phyloP scores from a whole-genome alignment of 2,888 invertebrate species.

The Calliphora vomitoria region DNA sequence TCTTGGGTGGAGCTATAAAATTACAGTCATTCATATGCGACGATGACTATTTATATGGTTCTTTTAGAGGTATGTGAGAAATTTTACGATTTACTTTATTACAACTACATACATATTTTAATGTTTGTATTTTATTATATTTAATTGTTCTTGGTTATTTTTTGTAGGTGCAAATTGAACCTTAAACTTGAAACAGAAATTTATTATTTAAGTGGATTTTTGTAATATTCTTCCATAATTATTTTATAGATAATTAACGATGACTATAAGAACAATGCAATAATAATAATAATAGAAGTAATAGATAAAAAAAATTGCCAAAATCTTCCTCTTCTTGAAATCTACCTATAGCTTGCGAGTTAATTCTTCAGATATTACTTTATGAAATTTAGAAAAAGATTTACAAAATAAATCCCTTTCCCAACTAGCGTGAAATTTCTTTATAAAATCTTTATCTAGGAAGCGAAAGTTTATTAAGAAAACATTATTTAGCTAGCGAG shows the following conservation, averaged over 20 bases:
- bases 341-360: too few species aligned
- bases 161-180: conserved; percentile 42
- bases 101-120: conserved; percentile 43
- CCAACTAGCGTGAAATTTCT: neutral
- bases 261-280: too few species aligned
- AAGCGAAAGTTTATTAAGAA: neutral
- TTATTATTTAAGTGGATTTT: conserved; percentile 21
- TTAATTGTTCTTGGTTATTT: neutral
- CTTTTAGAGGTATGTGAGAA: neutral
- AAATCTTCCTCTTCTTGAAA: too few species aligned
- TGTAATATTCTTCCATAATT: neutral
- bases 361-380: too few species aligned
- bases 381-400: too few species aligned
- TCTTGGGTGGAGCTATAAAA: conserved; percentile 70
- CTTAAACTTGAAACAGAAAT: conserved; percentile 52
- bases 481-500: neutral
- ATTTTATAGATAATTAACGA: neutral
- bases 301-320: too few species aligned
- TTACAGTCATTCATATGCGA: conserved; percentile 14
- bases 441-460: neutral
- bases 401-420: neutral
- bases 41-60: conserved; percentile 19
- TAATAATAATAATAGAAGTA: too few species aligned
- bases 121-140: conserved; percentile 33
- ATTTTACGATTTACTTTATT: conserved; percentile 58